These are phyloP conservation scores for Cyclina sinensis DNA, from an alignment of 1,140 invertebrate species.

Conservation along the genomic window DNA sequence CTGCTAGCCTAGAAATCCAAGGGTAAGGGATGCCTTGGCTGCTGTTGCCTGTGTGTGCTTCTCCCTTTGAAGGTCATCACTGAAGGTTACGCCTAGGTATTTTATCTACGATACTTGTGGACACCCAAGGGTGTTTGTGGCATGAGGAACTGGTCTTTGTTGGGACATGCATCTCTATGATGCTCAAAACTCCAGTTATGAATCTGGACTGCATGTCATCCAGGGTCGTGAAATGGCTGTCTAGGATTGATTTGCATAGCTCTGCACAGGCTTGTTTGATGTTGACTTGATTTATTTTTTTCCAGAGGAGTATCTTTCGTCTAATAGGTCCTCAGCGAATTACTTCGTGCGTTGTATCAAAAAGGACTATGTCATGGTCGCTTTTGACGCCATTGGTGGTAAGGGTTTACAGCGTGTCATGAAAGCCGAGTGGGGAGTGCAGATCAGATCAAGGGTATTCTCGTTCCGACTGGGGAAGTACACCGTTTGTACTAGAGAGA, in stretches of 20 bases:
- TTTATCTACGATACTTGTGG: no score
- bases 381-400: not conserved
- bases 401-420: not conserved
- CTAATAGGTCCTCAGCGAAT: not conserved
- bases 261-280: not conserved
- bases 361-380: not conserved
- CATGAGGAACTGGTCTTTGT: no score
- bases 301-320: not conserved
- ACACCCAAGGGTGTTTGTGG: no score
- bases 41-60: no score
- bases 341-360: not conserved
- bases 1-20: conserved; percentile 4
- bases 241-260: not conserved
- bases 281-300: not conserved
- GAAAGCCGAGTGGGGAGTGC: not conserved
- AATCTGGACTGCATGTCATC: not conserved
- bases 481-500: not conserved
- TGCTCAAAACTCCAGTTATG: not conserved
- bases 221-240: not conserved
- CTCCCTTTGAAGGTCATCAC: no score
- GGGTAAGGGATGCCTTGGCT: not conserved
- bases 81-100: no score
- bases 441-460: not conserved
- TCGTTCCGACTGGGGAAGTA: not conserved
- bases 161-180: not conserved